Conservation (phyloP, 2,888 invertebrate species). For the Portevinia maculata region DNA sequence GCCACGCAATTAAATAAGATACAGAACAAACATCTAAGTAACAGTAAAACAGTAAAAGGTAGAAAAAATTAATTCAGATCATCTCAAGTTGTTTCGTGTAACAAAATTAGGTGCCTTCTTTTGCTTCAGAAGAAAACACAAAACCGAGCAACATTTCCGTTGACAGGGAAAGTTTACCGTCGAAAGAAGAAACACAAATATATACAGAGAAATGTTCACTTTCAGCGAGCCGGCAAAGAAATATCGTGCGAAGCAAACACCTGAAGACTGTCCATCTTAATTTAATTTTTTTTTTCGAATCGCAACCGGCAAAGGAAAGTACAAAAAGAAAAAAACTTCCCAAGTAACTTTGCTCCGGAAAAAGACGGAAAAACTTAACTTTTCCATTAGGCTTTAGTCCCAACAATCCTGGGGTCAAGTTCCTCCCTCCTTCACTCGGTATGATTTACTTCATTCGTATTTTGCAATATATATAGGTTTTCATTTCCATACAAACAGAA, state of each 20-base stretch:
- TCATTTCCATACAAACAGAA: background rate
- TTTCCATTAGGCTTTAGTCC: slow-evolving; percentile 50
- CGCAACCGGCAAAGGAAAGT: background rate
- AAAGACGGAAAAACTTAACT: slow-evolving; percentile 15
- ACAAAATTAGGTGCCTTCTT: slow-evolving; percentile 38
- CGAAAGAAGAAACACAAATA: slow-evolving; percentile 13
- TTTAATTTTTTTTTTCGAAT: too few relatives aligned
- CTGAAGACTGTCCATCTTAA: too few relatives aligned
- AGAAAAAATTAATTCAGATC: slow-evolving; percentile 43
- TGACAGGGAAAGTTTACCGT: slow-evolving; percentile 15
- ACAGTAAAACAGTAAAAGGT: background rate
- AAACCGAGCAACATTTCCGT: background rate
- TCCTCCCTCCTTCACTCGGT: background rate
- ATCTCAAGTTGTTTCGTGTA: slow-evolving; percentile 24
- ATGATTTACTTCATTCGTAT: background rate
- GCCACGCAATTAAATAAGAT: slow-evolving; percentile 27
- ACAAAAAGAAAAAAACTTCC: background rate
- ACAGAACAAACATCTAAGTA: slow-evolving; percentile 8
- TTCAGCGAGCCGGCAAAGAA: too few relatives aligned
- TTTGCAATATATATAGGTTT: slow-evolving; percentile 1
- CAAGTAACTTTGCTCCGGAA: slow-evolving; percentile 1
- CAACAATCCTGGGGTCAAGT: slow-evolving; percentile 18
- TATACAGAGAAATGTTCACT: slow-evolving; percentile 15
- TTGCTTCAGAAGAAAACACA: background rate
- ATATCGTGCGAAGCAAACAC: too few relatives aligned